These are phyloP conservation scores for human (Homo sapiens) DNA, from an alignment of 2,113 vertebrate genomes.

Conservation along the genomic window GRCh38 chr13:101053001-101053500, in stretches of 20 bases:
- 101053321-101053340: neutral
- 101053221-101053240: neutral
- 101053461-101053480: neutral
- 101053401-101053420: neutral
- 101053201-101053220: neutral
- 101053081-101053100: neutral
- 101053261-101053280: neutral
- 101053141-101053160: neutral
- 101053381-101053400: neutral
- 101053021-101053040: neutral
- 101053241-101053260: neutral
- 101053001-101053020: neutral
- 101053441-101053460: neutral
- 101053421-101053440: constrained; percentile 19
- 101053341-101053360: neutral
- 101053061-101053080: neutral
- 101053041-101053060: neutral
- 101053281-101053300: neutral
- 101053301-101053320: neutral
- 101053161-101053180: constrained; percentile 42
- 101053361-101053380: neutral
- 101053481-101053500: neutral
- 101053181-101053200: neutral
- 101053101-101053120: constrained; percentile 23
- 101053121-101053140: neutral